Base-by-base conservation (phyloP, 2,797 vertebrate species). In the Mastacembelus armatus region DNA sequence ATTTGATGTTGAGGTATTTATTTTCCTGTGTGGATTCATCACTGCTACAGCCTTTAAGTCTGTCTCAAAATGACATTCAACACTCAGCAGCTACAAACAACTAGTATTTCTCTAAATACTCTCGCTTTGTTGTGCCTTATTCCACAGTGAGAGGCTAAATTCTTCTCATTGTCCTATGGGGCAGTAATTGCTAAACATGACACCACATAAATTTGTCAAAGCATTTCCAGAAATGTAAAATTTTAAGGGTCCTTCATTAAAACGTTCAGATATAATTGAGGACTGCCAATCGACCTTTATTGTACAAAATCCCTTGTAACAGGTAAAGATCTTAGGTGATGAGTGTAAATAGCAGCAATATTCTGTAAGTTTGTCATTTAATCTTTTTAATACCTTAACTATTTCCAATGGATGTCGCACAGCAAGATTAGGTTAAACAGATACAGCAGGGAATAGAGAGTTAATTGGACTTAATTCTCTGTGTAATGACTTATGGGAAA, bases 81-180 rank as follows among this genome's bases (percentile, higher is more conserved):
- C n/a, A n/a, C n/a, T n/a, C n/a, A n/a, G n/a, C n/a, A n/a, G n/a
- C n/a, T n/a, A n/a, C n/a, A n/a, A n/a, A n/a, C n/a, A n/a, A n/a
- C n/a, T n/a, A n/a, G n/a, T n/a, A n/a, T n/a, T n/a, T n/a, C n/a
- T n/a, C n/a, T n/a, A n/a, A n/a, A n/a, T n/a, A n/a, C n/a, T n/a
- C n/a, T 24, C 24, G 30, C 70, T 71, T 60, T 72, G 74, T 81
- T 83, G 80, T 85, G 80, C 81, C 80, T 86, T 85, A 75, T 56
- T 39, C 76, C 63, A 42, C 48, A 52, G 48, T 43, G 44, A n/a
- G 45, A 60, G 48, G 33, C 49, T 49, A 24, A 24, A 29, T 55
- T 19, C 10, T 44, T 33, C 24, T 60, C n/a, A 38, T 30, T 51
- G 19, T 33, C 44, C 42, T 51, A 36, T 9, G 66, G 24, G 10